phyloP scores from a whole-genome alignment of 2,113 vertebrate species.

The Sebastes fasciatus region DNA sequence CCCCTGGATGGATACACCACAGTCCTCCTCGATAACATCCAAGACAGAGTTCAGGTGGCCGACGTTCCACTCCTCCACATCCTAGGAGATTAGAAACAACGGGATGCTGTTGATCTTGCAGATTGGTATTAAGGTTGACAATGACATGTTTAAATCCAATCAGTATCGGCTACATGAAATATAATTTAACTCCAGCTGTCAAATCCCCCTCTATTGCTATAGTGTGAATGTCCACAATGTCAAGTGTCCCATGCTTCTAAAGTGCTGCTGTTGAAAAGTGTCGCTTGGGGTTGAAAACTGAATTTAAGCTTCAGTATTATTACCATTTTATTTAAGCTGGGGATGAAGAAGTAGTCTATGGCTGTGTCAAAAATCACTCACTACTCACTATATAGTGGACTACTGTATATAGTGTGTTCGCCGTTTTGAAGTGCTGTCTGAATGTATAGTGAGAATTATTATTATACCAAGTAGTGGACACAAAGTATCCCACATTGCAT shows the following conservation, averaged over 20 bases:
- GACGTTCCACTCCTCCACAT: constrained; percentile 95
- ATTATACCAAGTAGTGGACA: no score
- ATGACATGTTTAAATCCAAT: background rate
- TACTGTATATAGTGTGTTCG: no score
- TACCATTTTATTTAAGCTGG: background rate
- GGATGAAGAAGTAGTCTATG: background rate
- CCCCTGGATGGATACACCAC: constrained; percentile 95
- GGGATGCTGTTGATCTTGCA: background rate
- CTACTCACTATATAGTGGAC: no score
- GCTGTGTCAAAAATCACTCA: no score
- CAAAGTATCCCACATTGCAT: no score
- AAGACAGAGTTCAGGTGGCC: constrained; percentile 93
- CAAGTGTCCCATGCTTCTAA: background rate
- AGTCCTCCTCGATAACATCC: constrained; percentile 95
- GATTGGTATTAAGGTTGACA: background rate
- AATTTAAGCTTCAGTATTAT: background rate
- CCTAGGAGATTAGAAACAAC: constrained; percentile 80
- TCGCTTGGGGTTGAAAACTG: background rate
- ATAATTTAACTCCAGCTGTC: background rate
- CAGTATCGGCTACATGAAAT: background rate
- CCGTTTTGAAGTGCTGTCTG: no score
- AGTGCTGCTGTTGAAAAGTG: background rate
- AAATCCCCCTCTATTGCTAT: background rate
- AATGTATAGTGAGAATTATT: no score
- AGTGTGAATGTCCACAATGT: background rate